Conservation (phyloP, 2,888 invertebrate genomes). For the Belgica antarctica region DNA sequence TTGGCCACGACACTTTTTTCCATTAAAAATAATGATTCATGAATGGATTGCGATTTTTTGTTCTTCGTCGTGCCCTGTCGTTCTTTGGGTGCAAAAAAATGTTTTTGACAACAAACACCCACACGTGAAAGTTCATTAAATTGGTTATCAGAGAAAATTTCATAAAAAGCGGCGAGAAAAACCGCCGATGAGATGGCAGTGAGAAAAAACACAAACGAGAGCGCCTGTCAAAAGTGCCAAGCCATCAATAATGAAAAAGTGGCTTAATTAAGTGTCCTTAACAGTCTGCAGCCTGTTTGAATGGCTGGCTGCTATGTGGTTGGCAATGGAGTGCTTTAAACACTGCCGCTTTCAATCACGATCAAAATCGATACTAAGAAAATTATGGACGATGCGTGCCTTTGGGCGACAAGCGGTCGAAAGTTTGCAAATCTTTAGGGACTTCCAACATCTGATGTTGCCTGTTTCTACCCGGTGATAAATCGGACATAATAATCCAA, state of each 20-base stretch:
- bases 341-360: too few species aligned
- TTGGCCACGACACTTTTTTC: slow-evolving; percentile 34
- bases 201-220: too few species aligned
- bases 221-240: not conserved
- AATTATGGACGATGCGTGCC: too few species aligned
- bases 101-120: not conserved
- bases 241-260: slow-evolving; percentile 43
- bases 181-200: slow-evolving; percentile 41
- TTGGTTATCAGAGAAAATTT: slow-evolving; percentile 27
- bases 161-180: slow-evolving; percentile 2
- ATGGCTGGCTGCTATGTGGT: not conserved
- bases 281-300: not conserved
- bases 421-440: not conserved
- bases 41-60: slow-evolving; percentile 19
- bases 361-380: too few species aligned
- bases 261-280: slow-evolving; percentile 44
- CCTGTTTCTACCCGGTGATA: not conserved
- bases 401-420: too few species aligned
- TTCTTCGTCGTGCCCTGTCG: not conserved
- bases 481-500: slow-evolving; percentile 5
- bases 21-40: slow-evolving; percentile 42
- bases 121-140: slow-evolving; percentile 37
- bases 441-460: not conserved
- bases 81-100: slow-evolving; percentile 27
- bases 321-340: too few species aligned